Base-by-base conservation (phyloP, 1,140 invertebrate species). In the Vanessa atalanta region DNA sequence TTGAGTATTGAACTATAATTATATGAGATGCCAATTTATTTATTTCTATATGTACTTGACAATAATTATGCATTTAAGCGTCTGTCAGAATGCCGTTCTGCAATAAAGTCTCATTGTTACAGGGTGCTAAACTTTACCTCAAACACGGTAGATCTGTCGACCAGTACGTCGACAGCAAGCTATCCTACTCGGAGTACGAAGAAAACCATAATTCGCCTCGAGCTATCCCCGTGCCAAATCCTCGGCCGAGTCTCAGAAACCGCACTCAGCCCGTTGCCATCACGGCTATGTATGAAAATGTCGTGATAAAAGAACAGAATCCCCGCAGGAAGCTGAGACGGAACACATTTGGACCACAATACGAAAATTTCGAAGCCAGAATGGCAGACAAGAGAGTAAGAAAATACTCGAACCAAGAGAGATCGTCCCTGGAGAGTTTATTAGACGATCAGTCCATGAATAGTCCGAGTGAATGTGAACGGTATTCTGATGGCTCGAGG, bases 101-200 rank as follows among this genome's bases (percentile, higher is more conserved):
- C 12, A 60, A 26, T 26, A 26, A 61, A 53, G 51, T 12, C 64
- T 53, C 70, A 75, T 88, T 87, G 88, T 90, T 92, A 16, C 89
- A 93, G 93, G 86, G 88, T 75, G 93, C 93, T 74, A 95, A 94
- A 83, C 93, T 91, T 72, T 89, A 89, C 81, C 88, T 96, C 76
- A 93, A 95, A 73, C 95, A 96, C 88, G 95, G 95, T 6, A 94
- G 95, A 71, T 96, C 96, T 65, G 94, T 96, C 37, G 96, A 96
- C 83, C 96, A 96, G 76, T 97, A 96, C 93, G 96, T 96, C 8
- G 96, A 96, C 88, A 88, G 85, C 75, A 93, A 93, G 76, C 86
- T 91, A 13, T 89, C 89, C 20, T 93, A 90, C 70, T 93, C 82
- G 75, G 94, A 85, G 85, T 94, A 88, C 91, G 94, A 87, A 86